Evolutionary conservation across 2,113 vertebrate species (phyloP).

Genomic region (Atrichornis clamosus): DNA sequence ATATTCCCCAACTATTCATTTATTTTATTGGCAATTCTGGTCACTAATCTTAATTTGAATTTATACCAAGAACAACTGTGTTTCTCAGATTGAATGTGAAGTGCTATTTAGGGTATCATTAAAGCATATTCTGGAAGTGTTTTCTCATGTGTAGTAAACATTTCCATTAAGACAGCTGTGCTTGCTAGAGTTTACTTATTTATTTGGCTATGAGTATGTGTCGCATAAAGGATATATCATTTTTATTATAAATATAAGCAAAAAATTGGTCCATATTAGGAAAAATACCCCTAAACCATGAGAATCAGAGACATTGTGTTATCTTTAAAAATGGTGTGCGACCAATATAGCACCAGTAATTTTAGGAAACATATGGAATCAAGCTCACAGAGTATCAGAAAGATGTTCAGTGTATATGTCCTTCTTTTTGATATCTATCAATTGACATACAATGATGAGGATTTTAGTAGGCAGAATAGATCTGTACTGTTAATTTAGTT

Average conservation of each 20-base stretch:
- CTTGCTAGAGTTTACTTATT: background rate
- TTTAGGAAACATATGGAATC: background rate
- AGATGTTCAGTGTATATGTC: background rate
- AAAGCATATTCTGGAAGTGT: background rate
- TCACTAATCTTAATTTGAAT: constrained; percentile 48
- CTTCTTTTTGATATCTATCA: background rate
- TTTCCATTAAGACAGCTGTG: background rate
- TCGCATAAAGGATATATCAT: background rate
- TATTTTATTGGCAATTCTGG: constrained; percentile 49
- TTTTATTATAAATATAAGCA: background rate
- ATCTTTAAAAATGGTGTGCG: background rate
- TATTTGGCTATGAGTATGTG: background rate
- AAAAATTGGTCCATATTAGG: background rate
- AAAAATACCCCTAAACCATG: background rate
- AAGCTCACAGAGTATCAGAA: background rate
- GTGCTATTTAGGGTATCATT: background rate
- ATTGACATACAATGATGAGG: background rate
- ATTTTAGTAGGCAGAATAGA: background rate
- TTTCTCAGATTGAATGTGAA: constrained; percentile 6
- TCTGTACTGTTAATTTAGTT: background rate
- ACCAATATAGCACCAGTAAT: background rate
- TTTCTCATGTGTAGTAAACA: background rate
- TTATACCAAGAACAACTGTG: background rate
- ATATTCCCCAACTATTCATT: constrained; percentile 42
- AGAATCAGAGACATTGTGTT: background rate